These are phyloP conservation scores for Labeo calbasu DNA, from an alignment of 2,797 vertebrate species.

Conservation along the genomic window DNA sequence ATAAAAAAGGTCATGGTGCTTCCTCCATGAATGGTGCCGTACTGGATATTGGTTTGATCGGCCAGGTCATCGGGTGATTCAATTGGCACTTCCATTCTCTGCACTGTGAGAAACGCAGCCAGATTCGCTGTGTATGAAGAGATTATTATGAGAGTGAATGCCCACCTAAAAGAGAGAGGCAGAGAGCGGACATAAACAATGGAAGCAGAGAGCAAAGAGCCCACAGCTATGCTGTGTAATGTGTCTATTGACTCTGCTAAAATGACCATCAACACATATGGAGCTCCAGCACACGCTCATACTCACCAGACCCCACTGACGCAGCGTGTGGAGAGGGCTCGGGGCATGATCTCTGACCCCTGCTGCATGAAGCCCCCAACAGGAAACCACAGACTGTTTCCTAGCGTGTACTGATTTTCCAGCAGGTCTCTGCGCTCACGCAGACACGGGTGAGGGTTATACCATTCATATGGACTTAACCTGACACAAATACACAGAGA, in stretches of 20 bases:
- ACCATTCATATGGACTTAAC: constrained; percentile 96
- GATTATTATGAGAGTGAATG: constrained; percentile 96
- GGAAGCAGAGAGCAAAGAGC: not conserved
- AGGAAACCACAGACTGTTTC: constrained; percentile 96
- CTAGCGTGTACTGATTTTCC: constrained; percentile 95
- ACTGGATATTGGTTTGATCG: constrained; percentile 95
- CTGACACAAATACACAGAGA: constrained; percentile 66
- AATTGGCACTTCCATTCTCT: constrained; percentile 95
- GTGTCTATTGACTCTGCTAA: constrained; percentile 16
- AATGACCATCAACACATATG: constrained; percentile 3
- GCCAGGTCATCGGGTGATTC: constrained; percentile 93
- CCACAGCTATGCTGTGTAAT: constrained; percentile 12
- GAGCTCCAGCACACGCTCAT: not conserved
- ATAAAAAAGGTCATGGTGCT: constrained; percentile 98
- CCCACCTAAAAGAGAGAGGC: constrained; percentile 82
- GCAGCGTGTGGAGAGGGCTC: constrained; percentile 92
- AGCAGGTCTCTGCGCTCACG: constrained; percentile 86
- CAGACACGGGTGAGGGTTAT: constrained; percentile 92
- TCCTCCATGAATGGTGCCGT: constrained; percentile 94
- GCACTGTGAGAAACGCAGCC: constrained; percentile 93
- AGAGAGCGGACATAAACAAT: not conserved
- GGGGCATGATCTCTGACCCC: constrained; percentile 93
- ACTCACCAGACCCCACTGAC: constrained; percentile 93
- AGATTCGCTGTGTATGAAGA: constrained; percentile 96
- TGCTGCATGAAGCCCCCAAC: constrained; percentile 97